Evolutionary conservation across 2,888 invertebrate genomes (phyloP).

Genomic region (Amblyteles armatorius): DNA sequence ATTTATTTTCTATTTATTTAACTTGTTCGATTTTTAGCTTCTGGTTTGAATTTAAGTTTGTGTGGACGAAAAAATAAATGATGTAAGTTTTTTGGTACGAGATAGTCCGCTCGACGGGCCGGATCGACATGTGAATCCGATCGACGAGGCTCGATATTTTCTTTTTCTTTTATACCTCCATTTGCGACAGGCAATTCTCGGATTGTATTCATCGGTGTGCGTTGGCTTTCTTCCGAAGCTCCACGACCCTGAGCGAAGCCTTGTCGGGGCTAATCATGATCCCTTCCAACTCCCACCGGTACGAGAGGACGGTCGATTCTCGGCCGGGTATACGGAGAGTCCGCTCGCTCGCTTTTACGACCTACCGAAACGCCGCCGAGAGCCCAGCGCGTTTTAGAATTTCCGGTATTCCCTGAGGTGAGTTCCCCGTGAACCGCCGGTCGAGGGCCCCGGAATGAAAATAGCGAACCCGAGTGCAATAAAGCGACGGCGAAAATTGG

Average conservation of each 20-base stretch:
- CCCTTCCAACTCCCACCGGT: conserved; percentile 23
- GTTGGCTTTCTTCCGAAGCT: conserved; percentile 17
- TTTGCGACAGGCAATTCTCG: background rate
- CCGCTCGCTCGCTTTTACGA: conserved; percentile 73
- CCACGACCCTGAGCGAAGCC: conserved; percentile 21
- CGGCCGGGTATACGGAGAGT: conserved; percentile 34
- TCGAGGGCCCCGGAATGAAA: conserved; percentile 10
- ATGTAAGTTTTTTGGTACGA: background rate
- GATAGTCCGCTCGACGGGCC: background rate
- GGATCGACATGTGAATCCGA: background rate
- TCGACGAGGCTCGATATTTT: background rate
- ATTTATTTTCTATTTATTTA: background rate
- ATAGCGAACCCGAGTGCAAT: conserved; percentile 30
- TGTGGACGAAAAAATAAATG: background rate
- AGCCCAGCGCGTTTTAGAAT: conserved; percentile 44
- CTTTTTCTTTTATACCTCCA: background rate
- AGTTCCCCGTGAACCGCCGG: background rate
- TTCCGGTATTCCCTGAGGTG: conserved; percentile 58
- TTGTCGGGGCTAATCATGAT: conserved; percentile 3
- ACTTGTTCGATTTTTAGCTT: background rate
- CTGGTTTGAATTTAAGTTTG: background rate
- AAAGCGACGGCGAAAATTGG: conserved; percentile 49
- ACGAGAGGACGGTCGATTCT: conserved; percentile 52
- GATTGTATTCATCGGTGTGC: background rate
- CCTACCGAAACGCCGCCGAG: conserved; percentile 22